Evolutionary conservation across 2,113 vertebrate species (phyloP).

Genomic region (Myocastor coypus): DNA sequence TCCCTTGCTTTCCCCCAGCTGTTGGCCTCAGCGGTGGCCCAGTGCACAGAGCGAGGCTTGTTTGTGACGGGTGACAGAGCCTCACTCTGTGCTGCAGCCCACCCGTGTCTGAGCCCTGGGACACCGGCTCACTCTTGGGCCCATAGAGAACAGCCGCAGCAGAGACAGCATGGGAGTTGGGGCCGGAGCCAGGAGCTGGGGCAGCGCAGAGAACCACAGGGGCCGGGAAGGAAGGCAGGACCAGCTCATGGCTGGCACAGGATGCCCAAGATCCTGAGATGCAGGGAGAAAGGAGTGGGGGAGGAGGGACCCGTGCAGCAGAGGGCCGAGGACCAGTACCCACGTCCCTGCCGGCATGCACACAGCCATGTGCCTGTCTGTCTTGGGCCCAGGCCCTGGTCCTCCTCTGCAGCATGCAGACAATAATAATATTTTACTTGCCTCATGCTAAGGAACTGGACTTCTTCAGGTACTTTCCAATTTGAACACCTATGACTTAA

Average conservation of each 20-base stretch:
- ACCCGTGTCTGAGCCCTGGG: neutral
- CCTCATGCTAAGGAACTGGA: neutral
- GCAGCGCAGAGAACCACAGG: neutral
- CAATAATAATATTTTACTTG: neutral
- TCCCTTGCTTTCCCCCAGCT: conserved; percentile 75
- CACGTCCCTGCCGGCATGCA: too few relatives aligned
- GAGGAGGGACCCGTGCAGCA: neutral
- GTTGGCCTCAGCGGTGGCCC: conserved; percentile 49
- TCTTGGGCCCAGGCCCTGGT: neutral
- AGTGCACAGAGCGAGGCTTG: conserved; percentile 82
- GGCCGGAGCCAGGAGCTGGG: rapidly evolving
- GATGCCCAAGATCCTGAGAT: neutral
- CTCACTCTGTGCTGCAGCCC: neutral
- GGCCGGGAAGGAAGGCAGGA: neutral
- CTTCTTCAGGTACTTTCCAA: conserved; percentile 30
- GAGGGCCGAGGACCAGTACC: neutral
- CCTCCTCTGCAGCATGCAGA: neutral
- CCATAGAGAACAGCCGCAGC: neutral
- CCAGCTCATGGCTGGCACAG: neutral
- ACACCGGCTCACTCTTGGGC: neutral
- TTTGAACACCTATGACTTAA: conserved; percentile 62
- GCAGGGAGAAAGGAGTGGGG: too few relatives aligned
- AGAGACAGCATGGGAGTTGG: neutral
- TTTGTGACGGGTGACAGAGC: conserved; percentile 49
- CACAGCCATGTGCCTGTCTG: neutral